Evolutionary conservation across 1,140 invertebrate species (phyloP).

Genomic region (Campoletis sonorensis): DNA sequence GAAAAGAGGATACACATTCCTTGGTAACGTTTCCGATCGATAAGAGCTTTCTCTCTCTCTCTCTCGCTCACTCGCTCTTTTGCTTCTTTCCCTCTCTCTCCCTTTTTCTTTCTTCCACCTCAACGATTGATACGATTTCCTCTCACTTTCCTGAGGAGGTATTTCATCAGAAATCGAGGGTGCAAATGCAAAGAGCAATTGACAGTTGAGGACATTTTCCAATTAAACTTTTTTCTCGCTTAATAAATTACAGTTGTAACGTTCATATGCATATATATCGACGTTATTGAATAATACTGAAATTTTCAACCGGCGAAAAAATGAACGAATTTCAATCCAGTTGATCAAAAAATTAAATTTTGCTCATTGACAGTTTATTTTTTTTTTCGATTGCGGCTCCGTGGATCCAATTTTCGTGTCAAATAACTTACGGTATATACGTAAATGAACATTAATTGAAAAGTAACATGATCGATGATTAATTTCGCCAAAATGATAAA

Average conservation of each 20-base stretch:
- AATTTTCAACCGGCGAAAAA: no score
- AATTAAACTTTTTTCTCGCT: background rate
- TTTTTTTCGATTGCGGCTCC: no score
- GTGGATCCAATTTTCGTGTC: no score
- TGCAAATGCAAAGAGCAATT: conserved; percentile 4
- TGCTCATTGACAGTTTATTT: no score
- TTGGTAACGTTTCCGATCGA: conserved; percentile 22
- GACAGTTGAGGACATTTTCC: background rate
- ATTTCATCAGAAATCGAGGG: background rate
- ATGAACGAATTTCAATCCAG: no score
- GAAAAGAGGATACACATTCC: background rate
- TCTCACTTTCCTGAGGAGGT: background rate
- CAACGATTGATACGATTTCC: background rate
- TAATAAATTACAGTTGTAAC: no score
- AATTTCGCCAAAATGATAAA: no score
- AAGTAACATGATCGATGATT: no score
- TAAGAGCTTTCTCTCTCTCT: conserved; percentile 16
- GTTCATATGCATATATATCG: background rate
- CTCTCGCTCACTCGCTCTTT: background rate
- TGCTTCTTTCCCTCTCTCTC: background rate
- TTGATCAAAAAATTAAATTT: no score
- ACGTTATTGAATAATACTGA: no score
- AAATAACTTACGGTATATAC: no score
- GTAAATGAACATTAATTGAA: no score
- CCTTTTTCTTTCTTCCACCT: background rate